Percentiles rank a stretch among this genome's conserved stretches.
These are phyloP conservation scores for Drosophila demipolita DNA, from an alignment of 2,888 invertebrate species.

Conservation along the genomic window DNA sequence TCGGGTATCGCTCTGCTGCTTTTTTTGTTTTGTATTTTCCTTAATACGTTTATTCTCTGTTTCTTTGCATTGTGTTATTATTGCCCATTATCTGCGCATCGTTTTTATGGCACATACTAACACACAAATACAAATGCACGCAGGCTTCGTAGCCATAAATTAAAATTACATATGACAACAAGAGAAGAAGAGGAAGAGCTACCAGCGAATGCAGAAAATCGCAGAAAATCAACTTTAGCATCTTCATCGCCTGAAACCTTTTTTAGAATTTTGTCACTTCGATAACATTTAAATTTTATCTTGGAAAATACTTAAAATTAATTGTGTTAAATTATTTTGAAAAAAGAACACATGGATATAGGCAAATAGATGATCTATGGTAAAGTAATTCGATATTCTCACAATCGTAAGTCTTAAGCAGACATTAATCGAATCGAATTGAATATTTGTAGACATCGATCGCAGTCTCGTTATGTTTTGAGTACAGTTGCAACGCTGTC, in stretches of 20 bases:
- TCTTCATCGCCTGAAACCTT: not conserved
- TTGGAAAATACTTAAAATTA: not conserved
- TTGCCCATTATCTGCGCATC: slow-evolving; percentile 34
- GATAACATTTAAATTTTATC: not conserved
- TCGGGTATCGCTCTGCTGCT: not conserved
- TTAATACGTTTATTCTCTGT: slow-evolving; percentile 18
- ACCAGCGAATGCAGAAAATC: not conserved
- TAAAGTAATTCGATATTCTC: not conserved
- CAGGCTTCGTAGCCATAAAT: slow-evolving; percentile 1
- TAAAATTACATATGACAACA: not conserved
- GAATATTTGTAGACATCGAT: not conserved
- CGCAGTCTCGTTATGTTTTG: not conserved
- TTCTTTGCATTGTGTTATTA: slow-evolving; percentile 39
- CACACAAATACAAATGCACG: not conserved
- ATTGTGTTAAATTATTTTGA: not conserved
- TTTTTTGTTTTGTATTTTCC: slow-evolving; percentile 5
- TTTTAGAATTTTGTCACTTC: not conserved
- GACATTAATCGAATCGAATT: not conserved
- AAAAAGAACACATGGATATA: too few species aligned
- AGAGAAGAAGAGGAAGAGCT: not conserved
- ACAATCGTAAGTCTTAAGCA: not conserved
- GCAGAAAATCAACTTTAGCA: not conserved
- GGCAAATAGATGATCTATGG: not conserved
- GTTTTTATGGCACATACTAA: not conserved
- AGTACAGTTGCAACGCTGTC: not conserved